Percentiles rank a stretch among this genome's conserved stretches.
phyloP scores from a whole-genome alignment of 2,888 invertebrate genomes.

The Tyria jacobaeae region DNA sequence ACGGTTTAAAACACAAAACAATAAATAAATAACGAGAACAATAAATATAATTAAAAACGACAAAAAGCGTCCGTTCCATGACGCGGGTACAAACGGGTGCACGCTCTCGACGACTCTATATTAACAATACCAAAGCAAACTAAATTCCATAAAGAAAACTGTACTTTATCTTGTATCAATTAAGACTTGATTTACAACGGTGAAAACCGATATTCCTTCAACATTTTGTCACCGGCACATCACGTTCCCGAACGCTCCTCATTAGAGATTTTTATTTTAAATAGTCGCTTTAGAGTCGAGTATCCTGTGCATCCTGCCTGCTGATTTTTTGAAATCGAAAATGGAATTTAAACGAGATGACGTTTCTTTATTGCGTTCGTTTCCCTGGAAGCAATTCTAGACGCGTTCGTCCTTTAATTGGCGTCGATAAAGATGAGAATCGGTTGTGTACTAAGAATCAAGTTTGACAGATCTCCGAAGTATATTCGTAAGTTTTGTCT shows the following conservation, averaged over 20 bases:
- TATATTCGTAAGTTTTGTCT: slow-evolving; percentile 60
- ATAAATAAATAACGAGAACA: slow-evolving; percentile 85
- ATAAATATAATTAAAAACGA: slow-evolving; percentile 86
- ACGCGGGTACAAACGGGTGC: slow-evolving; percentile 78
- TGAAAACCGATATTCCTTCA: slow-evolving; percentile 61
- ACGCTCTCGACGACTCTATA: slow-evolving; percentile 79
- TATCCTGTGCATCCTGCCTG: slow-evolving; percentile 55
- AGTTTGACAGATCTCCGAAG: slow-evolving; percentile 68
- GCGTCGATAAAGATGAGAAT: slow-evolving; percentile 68
- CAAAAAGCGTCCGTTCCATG: slow-evolving; percentile 83
- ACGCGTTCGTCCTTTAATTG: slow-evolving; percentile 65
- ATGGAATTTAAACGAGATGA: slow-evolving; percentile 82
- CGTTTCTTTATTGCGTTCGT: slow-evolving; percentile 71
- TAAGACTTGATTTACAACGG: slow-evolving; percentile 59
- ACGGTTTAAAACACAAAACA: slow-evolving; percentile 77
- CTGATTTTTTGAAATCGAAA: slow-evolving; percentile 63
- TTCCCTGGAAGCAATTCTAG: slow-evolving; percentile 62
- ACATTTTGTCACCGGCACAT: slow-evolving; percentile 80
- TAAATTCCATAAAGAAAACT: slow-evolving; percentile 51
- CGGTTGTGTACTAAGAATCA: slow-evolving; percentile 51
- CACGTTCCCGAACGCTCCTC: slow-evolving; percentile 74
- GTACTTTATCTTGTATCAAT: slow-evolving; percentile 47
- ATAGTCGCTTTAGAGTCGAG: slow-evolving; percentile 62
- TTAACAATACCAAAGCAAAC: slow-evolving; percentile 63
- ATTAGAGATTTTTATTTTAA: slow-evolving; percentile 77